phyloP scores from a whole-genome alignment of 2,888 invertebrate genomes.

The Synanthedon myopaeformis region DNA sequence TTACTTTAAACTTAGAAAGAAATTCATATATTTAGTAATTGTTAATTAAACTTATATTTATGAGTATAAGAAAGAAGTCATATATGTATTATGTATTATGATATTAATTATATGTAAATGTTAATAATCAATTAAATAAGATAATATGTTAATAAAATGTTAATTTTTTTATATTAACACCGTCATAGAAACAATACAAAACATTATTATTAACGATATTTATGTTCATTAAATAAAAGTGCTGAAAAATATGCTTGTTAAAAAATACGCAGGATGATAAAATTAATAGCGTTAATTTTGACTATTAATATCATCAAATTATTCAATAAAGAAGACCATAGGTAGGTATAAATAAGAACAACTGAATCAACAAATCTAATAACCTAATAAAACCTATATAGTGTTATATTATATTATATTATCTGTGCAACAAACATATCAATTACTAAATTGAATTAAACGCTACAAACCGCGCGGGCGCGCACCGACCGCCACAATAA shows the following conservation, averaged over 20 bases:
- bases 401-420: too few species aligned
- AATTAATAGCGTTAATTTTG: background rate
- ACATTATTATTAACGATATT: too few species aligned
- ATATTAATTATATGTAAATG: background rate
- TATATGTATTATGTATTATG: background rate
- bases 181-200: too few species aligned
- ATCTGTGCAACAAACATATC: slow-evolving; percentile 49
- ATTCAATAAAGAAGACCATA: background rate
- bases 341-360: slow-evolving; percentile 17
- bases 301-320: background rate
- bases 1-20: slow-evolving; percentile 1
- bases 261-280: background rate
- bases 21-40: background rate
- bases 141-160: too few species aligned
- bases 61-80: background rate
- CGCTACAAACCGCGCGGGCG: slow-evolving; percentile 58
- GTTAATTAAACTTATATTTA: background rate
- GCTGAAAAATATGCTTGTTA: background rate
- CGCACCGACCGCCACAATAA: slow-evolving; percentile 51
- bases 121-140: too few species aligned
- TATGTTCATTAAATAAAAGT: slow-evolving; percentile 5
- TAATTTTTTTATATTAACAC: too few species aligned
- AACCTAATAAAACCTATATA: too few species aligned
- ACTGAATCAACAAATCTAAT: slow-evolving; percentile 17
- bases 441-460: slow-evolving; percentile 70